A percentile compares a stretch with the other conserved stretches of the same genome.
Evolutionary conservation across 2,113 vertebrate genomes (phyloP).

Genomic region (Eolophus roseicapilla): DNA sequence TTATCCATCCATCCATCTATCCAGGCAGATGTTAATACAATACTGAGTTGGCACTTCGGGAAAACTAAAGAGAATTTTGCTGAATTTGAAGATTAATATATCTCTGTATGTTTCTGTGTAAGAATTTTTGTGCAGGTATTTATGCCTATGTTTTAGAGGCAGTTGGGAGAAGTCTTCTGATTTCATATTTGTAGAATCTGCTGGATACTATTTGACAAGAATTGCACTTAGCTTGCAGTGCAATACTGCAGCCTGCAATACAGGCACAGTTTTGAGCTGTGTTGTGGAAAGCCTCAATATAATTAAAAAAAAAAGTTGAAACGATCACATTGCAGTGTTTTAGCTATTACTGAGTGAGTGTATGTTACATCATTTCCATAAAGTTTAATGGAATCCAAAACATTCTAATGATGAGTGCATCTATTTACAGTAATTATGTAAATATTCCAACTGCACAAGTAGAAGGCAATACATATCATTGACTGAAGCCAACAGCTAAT

Average conservation of each 20-base stretch:
- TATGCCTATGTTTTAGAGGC: neutral
- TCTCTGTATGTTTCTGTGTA: neutral
- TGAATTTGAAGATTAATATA: neutral
- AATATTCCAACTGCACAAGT: conserved; percentile 50
- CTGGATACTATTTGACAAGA: neutral
- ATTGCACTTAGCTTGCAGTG: neutral
- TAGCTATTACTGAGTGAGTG: neutral
- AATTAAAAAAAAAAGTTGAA: neutral
- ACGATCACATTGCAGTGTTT: neutral
- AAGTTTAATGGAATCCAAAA: conserved; percentile 41
- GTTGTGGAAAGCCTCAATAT: neutral
- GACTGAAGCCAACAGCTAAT: conserved; percentile 25
- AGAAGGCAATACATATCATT: conserved; percentile 7
- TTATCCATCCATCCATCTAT: neutral
- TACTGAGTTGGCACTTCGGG: neutral
- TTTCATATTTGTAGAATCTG: neutral
- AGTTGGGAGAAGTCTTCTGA: neutral
- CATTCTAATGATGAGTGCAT: conserved; percentile 30
- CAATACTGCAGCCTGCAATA: neutral
- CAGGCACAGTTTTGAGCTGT: neutral
- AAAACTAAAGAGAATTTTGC: neutral
- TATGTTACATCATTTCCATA: conserved; percentile 2
- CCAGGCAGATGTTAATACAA: neutral
- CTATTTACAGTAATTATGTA: conserved; percentile 62
- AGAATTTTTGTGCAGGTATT: neutral